phyloP scores from a whole-genome alignment of 2,113 vertebrate genomes.

The Nematolebias whitei region DNA sequence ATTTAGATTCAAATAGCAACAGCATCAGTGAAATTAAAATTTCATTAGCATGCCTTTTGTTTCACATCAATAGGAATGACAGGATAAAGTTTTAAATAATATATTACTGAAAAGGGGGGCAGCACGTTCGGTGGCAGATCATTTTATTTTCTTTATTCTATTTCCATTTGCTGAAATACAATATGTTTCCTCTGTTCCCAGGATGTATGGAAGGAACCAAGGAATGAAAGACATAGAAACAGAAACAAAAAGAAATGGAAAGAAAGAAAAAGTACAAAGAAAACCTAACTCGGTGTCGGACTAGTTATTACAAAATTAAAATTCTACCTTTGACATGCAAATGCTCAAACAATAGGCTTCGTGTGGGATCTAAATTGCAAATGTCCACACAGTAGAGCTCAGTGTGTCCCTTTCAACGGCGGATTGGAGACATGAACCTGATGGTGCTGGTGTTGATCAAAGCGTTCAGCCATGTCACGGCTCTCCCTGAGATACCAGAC shows the following conservation, averaged over 20 bases:
- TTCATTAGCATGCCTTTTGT: slow-evolving; percentile 68
- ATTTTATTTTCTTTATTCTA: slow-evolving; percentile 41
- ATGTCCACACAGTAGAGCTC: slow-evolving; percentile 71
- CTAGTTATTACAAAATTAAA: slow-evolving; percentile 69
- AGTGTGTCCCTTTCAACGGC: slow-evolving; percentile 72
- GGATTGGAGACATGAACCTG: slow-evolving; percentile 72
- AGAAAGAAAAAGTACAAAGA: slow-evolving; percentile 16
- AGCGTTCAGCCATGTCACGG: slow-evolving; percentile 57
- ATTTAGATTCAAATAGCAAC: slow-evolving; percentile 61
- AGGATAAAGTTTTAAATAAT: slow-evolving; percentile 68
- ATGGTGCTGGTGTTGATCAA: slow-evolving; percentile 77
- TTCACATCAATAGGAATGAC: slow-evolving; percentile 71
- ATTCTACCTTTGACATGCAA: slow-evolving; percentile 80
- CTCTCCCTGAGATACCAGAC: slow-evolving; percentile 50
- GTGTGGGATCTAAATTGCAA: slow-evolving; percentile 81
- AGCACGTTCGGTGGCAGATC: slow-evolving; percentile 33
- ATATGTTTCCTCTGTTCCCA: not conserved
- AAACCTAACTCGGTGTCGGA: slow-evolving; percentile 41
- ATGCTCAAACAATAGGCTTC: slow-evolving; percentile 73
- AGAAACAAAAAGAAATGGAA: too few relatives aligned
- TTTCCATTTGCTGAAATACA: slow-evolving; percentile 47
- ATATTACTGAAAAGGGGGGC: slow-evolving; percentile 55
- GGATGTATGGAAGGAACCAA: slow-evolving; percentile 42
- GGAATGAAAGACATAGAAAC: not conserved
- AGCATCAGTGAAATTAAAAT: slow-evolving; percentile 63